phyloP scores from a whole-genome alignment of 1,140 invertebrate genomes.

The Pachypeltis micranthus region DNA sequence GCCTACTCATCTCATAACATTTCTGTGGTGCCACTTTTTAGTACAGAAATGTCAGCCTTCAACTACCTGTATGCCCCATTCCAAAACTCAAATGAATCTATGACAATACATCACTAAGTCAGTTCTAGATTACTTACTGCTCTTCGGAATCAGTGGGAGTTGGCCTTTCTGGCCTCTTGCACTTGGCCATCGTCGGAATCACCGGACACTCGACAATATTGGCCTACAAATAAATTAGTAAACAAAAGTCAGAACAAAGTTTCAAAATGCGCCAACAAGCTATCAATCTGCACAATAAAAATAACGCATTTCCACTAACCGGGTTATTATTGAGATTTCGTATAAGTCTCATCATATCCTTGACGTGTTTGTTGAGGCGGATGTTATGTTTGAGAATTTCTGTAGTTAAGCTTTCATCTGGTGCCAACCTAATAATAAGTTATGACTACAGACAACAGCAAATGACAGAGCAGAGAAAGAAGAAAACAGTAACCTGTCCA shows the following conservation, averaged over 20 bases:
- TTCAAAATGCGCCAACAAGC: neutral
- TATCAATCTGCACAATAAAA: neutral
- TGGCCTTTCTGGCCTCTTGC: neutral
- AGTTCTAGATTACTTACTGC: neutral
- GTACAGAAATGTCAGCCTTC: too few relatives aligned
- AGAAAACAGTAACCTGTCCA: too few relatives aligned
- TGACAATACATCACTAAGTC: neutral
- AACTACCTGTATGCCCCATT: too few relatives aligned
- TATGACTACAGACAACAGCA: neutral
- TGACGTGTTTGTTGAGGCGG: neutral
- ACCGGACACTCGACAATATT: neutral
- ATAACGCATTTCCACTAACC: neutral
- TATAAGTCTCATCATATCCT: neutral
- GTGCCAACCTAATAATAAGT: neutral
- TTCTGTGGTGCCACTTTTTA: too few relatives aligned
- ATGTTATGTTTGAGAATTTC: slow-evolving; percentile 1
- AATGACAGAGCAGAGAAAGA: neutral
- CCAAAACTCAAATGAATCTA: neutral
- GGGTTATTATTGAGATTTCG: neutral
- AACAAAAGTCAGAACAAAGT: neutral
- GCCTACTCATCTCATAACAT: too few relatives aligned
- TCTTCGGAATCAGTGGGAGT: neutral
- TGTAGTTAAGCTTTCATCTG: neutral
- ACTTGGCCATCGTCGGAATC: neutral
- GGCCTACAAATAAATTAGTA: neutral